These are phyloP conservation scores for Thripadectes ignobilis DNA, from an alignment of 2,797 vertebrate species.

Conservation along the genomic window DNA sequence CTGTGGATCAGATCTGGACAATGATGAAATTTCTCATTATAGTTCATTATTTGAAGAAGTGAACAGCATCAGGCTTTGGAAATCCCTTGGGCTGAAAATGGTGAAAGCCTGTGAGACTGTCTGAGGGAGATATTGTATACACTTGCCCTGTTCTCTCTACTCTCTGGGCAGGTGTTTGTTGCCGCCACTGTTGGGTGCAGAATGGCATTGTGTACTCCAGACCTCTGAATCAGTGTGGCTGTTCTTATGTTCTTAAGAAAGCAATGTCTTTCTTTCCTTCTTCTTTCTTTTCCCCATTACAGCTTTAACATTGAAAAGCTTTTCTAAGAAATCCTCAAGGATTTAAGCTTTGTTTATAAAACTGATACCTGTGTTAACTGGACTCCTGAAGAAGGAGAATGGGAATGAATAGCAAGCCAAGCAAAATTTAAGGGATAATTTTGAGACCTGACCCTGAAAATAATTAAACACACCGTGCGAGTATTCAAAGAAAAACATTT, in stretches of 20 bases:
- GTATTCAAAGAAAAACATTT: background rate
- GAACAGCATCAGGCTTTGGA: background rate
- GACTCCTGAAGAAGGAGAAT: background rate
- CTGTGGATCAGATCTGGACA: background rate
- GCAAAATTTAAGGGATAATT: background rate
- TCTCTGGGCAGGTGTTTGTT: background rate
- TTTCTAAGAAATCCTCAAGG: background rate
- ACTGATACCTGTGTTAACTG: background rate
- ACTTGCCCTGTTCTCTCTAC: rapidly evolving
- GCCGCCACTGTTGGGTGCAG: background rate
- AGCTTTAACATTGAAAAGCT: background rate
- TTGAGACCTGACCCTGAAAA: background rate
- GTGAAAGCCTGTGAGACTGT: background rate
- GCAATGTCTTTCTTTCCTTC: background rate
- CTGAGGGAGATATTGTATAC: background rate
- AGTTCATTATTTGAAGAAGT: background rate
- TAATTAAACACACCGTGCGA: background rate
- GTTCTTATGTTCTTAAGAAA: background rate
- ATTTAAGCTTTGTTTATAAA: background rate
- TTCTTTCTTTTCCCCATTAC: background rate
- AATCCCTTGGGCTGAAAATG: background rate
- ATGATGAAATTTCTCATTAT: background rate
- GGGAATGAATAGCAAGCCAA: background rate
- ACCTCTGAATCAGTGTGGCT: background rate
- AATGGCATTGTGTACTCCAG: background rate